Percentiles rank a stretch among this genome's conserved stretches.
These are phyloP conservation scores for Ptyas mucosa DNA, from an alignment of 2,113 vertebrate species.

Conservation along the genomic window DNA sequence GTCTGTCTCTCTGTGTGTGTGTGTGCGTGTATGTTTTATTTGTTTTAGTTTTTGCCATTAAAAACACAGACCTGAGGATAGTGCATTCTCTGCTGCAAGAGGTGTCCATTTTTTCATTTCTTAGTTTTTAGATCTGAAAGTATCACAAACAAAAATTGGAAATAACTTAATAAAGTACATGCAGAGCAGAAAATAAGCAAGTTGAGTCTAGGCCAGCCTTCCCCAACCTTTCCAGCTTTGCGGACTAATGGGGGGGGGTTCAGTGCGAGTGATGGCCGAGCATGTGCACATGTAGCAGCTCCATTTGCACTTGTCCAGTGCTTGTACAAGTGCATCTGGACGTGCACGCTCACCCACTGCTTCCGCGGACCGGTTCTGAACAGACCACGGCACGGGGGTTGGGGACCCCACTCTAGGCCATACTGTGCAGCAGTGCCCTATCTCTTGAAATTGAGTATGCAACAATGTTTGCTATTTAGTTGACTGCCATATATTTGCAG, in stretches of 20 bases:
- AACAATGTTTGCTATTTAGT: neutral
- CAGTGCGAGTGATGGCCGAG: accelerated
- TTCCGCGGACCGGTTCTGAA: neutral
- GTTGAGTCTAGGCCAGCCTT: neutral
- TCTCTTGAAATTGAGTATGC: neutral
- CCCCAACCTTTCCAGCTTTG: neutral
- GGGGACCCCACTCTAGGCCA: neutral
- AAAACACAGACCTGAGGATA: neutral
- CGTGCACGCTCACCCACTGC: neutral
- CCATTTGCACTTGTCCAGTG: neutral
- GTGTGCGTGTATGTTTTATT: neutral
- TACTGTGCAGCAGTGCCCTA: neutral
- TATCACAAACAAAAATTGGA: neutral
- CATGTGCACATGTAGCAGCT: accelerated
- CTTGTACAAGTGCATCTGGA: too few relatives aligned
- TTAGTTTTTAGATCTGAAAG: neutral
- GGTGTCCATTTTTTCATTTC: neutral
- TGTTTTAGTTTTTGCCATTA: neutral
- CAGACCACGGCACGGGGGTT: accelerated
- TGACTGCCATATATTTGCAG: neutral
- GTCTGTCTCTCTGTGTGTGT: neutral
- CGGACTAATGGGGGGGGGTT: neutral
- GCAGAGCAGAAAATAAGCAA: neutral
- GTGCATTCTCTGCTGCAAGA: neutral
- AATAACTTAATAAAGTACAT: neutral